These are phyloP conservation scores for Aix galericulata DNA, from an alignment of 2,113 vertebrate species.

Conservation along the genomic window DNA sequence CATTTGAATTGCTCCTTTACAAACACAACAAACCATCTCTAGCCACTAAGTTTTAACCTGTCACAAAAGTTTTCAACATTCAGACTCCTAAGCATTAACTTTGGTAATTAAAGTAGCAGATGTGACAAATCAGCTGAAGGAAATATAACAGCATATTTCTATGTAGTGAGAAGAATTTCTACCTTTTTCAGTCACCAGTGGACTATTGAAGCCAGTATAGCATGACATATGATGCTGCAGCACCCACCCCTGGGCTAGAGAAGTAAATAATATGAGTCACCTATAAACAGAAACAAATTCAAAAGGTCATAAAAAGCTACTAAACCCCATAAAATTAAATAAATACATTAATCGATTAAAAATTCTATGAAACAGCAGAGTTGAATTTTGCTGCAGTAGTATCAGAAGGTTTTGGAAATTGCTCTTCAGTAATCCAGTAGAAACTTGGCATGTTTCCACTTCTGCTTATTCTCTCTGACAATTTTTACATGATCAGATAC, in stretches of 20 bases:
- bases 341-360: background rate
- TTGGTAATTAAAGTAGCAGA: background rate
- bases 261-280: background rate
- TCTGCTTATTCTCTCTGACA: background rate
- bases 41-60: background rate
- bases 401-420: background rate
- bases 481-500: background rate
- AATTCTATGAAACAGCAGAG: background rate
- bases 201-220: background rate
- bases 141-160: background rate
- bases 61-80: background rate
- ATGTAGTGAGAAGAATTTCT: background rate
- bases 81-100: background rate
- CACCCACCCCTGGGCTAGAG: background rate
- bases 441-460: background rate
- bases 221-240: background rate
- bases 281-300: background rate
- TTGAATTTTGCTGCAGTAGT: background rate
- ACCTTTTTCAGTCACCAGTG: background rate
- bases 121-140: background rate
- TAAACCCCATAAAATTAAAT: background rate
- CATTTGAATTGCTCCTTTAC: background rate
- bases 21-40: background rate
- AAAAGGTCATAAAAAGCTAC: background rate
- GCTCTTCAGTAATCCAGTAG: background rate